Base-by-base conservation (phyloP, 2,888 invertebrate species). In the Pocota personata region DNA sequence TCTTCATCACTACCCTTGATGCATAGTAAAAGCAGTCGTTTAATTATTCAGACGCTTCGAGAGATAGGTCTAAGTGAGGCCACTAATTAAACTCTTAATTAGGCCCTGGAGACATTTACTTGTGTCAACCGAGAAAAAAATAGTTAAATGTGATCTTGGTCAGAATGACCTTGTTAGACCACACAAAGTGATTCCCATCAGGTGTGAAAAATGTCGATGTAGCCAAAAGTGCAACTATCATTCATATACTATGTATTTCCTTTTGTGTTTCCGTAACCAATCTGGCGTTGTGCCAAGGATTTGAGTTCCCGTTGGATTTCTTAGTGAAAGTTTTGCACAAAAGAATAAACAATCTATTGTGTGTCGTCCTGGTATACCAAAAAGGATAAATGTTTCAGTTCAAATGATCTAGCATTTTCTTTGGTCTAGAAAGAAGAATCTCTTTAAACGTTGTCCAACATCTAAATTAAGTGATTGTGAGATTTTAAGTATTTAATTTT, bases 41-140 rank as follows among this genome's bases (percentile, higher is more conserved):
- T 69, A 84, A 84, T 84, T 80, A 84, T 80, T 84, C 69, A 84
- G 40, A 64, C 37, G 21, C 64, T 66, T 75, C 69, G 12, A 35
- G 30, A 79, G 84, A 64, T 64, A 46, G 52, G 21, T 50, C 55
- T 62, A 67, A 73, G 62, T 52, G 62, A 64, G 73, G 58, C 71
- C 80, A 76, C 84, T 84, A 80, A 84, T 80, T 84, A 84, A 64
- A 71, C 75, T 76, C 80, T 75, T 84, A 80, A 84, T 84, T 84
- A 80, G 80, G 57, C 84, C 71, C 80, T 35, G 14, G 71, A 76
- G 80, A 75, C 43, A 75, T 58, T 84, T 58, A 32, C 57, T 52
- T 64, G 10, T 50, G 57, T 43, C 58, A 71, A n/a, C 43, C 14
- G 3, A 16, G 32, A 37, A 32, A 21, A 32, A 48, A 35, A 14